Base-by-base conservation (phyloP, 2,113 vertebrate species). In the Notiomystis cincta region DNA sequence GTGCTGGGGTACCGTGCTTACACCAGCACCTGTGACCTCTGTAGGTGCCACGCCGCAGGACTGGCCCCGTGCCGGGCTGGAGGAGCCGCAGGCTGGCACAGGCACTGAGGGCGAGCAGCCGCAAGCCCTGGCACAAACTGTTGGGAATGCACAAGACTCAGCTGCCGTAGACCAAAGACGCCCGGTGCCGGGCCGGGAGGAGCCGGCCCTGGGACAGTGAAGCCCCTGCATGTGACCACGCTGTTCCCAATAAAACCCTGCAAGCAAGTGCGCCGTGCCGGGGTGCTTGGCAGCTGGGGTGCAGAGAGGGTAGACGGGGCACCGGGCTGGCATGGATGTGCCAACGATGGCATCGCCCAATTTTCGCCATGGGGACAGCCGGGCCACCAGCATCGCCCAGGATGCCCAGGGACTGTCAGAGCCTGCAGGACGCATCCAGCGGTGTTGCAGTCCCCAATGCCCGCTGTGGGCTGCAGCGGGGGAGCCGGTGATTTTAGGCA, bases 91-190 rank as follows among this genome's bases (percentile, higher is more conserved):
- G 67, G 60, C 86, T 25, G 64, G 80, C 71, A 23, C 3, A 0
- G 61, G 47, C 23, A 51, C 53, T 1, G 20, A 37, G 3, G 42
- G 61, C 6, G n/a, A 95, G 56, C 25, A 1, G 81, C 60, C 40
- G 0, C 82, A 72, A 80, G 79, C 57, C 66, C 57, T 8, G 75
- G 66, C 90, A 91, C 94, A 79, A 51, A 89, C 77, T 57, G 37
- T 76, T 67, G 93, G 3, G 33, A 85, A 89, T 24, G 84, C 89
- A 87, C 91, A 95, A 71, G 95, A 79, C 84, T 90, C 95, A 65
- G 93, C 89, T 76, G 82, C 84, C 54, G 1, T 48, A 93, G 94
- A 96, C 96, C 96, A 97, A 97, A 96, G 96, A 96, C 1, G 28
- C 45, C 62, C 30, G 1, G 85, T 65, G 85, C 65, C 6, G 0